A percentile compares a stretch with the other conserved stretches of the same genome.
These are phyloP conservation scores for Falco columbarius DNA, from an alignment of 2,797 vertebrate species.

Conservation along the genomic window DNA sequence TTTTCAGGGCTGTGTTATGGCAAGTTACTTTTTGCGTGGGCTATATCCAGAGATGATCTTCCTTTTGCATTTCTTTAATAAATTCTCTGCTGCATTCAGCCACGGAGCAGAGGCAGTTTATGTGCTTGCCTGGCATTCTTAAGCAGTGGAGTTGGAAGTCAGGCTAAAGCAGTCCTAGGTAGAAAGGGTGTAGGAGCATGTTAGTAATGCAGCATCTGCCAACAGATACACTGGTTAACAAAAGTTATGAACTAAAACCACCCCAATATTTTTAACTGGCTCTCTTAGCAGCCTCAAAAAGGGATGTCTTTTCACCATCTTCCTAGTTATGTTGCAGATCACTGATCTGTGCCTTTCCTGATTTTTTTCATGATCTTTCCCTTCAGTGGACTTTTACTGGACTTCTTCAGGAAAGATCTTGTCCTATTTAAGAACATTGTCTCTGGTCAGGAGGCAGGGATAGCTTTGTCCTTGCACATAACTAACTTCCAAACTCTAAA, in stretches of 20 bases:
- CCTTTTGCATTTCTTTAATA: not conserved
- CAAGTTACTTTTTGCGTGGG: constrained; percentile 43
- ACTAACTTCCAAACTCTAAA: not conserved
- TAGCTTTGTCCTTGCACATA: not conserved
- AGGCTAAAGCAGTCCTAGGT: not conserved
- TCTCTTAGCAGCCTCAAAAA: not conserved
- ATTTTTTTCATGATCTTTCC: not conserved
- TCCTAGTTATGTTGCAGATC: not conserved
- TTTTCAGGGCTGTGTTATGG: constrained; percentile 21
- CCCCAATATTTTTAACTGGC: not conserved
- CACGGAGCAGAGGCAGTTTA: rapidly evolving
- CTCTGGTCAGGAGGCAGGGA: not conserved
- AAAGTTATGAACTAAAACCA: not conserved
- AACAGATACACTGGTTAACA: not conserved
- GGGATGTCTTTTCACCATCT: not conserved
- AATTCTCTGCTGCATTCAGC: not conserved
- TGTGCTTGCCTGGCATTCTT: not conserved
- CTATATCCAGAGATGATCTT: not conserved
- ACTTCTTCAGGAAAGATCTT: not conserved
- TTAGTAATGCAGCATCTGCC: not conserved
- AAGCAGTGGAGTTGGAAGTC: not conserved
- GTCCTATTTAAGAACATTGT: not conserved
- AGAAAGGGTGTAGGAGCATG: not conserved
- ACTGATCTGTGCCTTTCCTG: not conserved
- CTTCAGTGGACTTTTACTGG: not conserved